A percentile compares a stretch with the other conserved stretches of the same genome.
Evolutionary conservation across 2,113 vertebrate genomes (phyloP).

Genomic region (Platanista minor): DNA sequence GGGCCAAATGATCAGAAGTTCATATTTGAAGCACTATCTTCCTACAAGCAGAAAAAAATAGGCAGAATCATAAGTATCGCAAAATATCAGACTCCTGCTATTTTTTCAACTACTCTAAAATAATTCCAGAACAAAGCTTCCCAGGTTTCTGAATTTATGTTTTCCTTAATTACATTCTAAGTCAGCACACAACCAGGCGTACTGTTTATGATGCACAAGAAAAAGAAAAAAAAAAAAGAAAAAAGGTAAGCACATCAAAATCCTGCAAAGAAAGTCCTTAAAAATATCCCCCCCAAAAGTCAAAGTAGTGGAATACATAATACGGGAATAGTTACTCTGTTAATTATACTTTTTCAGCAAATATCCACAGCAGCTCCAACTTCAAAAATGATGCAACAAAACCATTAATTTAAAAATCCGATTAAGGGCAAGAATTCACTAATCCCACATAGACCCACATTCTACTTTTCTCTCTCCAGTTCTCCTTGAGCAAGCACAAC

Average conservation of each 20-base stretch:
- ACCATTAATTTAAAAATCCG: background rate
- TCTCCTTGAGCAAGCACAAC: background rate
- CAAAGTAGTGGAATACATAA: background rate
- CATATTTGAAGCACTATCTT: background rate
- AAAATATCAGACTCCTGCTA: background rate
- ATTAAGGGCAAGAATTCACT: background rate
- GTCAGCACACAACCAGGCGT: background rate
- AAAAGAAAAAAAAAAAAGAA: background rate
- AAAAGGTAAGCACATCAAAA: background rate
- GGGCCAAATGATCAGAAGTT: background rate
- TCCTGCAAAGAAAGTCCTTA: background rate
- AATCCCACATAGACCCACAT: background rate
- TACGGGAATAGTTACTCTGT: background rate
- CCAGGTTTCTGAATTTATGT: background rate
- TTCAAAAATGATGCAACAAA: background rate
- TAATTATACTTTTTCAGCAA: background rate
- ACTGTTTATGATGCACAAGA: rapidly evolving
- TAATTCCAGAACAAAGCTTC: background rate
- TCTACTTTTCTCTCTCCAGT: background rate
- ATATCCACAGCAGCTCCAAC: background rate
- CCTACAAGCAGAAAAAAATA: background rate
- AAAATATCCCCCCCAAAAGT: background rate
- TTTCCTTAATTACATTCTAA: background rate
- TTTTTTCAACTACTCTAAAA: background rate
- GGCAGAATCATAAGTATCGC: background rate